Base-by-base conservation (phyloP, 2,888 invertebrate genomes). In the Harpagoxenus sublaevis region DNA sequence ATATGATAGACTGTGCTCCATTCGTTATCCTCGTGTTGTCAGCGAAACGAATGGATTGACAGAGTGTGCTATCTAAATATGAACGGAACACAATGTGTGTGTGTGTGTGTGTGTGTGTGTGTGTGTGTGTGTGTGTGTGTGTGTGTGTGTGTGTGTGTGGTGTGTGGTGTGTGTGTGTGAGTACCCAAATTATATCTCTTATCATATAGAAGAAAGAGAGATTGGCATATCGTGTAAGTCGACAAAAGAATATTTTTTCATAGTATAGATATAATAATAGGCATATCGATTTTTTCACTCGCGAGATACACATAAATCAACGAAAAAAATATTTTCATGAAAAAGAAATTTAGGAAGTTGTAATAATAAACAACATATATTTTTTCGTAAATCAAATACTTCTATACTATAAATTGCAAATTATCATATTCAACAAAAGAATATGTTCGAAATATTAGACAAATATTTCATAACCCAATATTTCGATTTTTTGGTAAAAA, bases 401-500 rank as follows among this genome's bases (percentile, higher is more conserved):
- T 42, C 0, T 8, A 8, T 8, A 8, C 23, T 15, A 12, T 15
- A 31, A 48, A 48, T 35, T 48, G 18, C 10, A 51, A 35, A 51
- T 51, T 75, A 39, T 51, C 35, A 6, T 51, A 45, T 10, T 45
- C 4, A 15, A 12, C n/a, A 31, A 10, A 45, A 45, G n/a, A 8
- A 60, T 35, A 10, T 35, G 5, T n/a, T 39, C 9, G 0, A 53
- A 55, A 35, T 55, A 53, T 55, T 8, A 10, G 4, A 18, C 28
- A 55, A n/a, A 10, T 10, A 18, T 31, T 68, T 51, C 28, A 73
- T 18, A 2, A 3, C 0, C 23, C 3, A 42, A 42, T 18, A 2
- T 57, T 15, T 28, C 1, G 4, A 65, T 35, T 31, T 74, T 74
- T 74, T 74, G 42, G 6, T 45, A 31, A 74, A 73, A 12, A 31